Base-by-base conservation (phyloP, 1,140 invertebrate species). In the Phortica variegata region DNA sequence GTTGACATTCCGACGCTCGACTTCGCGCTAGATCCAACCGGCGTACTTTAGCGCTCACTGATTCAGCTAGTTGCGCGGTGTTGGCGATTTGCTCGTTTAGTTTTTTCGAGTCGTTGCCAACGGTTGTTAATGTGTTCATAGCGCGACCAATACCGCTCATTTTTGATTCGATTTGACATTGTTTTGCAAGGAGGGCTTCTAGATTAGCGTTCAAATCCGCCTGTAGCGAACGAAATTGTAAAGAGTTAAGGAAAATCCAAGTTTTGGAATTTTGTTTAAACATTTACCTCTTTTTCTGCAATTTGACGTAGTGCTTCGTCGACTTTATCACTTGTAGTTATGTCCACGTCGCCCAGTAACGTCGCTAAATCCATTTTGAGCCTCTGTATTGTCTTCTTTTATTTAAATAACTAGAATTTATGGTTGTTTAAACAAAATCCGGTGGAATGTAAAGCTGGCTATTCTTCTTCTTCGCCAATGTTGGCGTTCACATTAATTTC, bases 21-120 rank as follows among this genome's bases (percentile, higher is more conserved):
- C 87, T 91, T 73, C 97, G 90, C 1, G 94, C 94, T 38, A 91
- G 79, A 80, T 99, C 97, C 17, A 99, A 77, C 49, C 93, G 87
- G 37, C 94, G 83, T 9, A 99, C 95, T 88, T 98, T 97, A 20
- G 89, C 89, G 72, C 93, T 97, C 15, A 98, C 94, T 78, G 93
- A 93, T 69, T 94, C 89, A 3, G 95, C 94, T 40, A 97, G 79
- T 21, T 85, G 82, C 33, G 94, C 92, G 2, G 95, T 96, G 65
- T 87, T 87, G n/a, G 85, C 80, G 33, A 95, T 91, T 80, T 91
- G 90, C 44, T 82, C 81, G n/a, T 84, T 81, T n/a, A 94, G 79
- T 55, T 89, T 85, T 54, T 87, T 81, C 12, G 87, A 83, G 76
- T 93, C 89, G 23, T 81, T 78, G 60, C 85, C 79, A n/a, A 75